A percentile compares a stretch with the other conserved stretches of the same genome.
Conservation (phyloP, 2,113 vertebrate species). For the Acinonyx jubatus region DNA sequence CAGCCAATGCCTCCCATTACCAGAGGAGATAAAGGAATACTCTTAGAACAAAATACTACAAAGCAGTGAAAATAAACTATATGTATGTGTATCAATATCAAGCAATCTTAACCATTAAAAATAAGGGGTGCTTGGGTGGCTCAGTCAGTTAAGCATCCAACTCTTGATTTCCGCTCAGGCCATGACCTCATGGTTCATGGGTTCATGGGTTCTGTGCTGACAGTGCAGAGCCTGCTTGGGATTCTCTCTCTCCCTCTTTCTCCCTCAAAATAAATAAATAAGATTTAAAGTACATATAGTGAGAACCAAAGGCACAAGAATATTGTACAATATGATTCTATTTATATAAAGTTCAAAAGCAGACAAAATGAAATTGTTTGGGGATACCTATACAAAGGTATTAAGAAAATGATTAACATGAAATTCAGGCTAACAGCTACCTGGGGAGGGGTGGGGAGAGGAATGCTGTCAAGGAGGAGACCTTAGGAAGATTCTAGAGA, state of each 20-base stretch:
- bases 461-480: not conserved
- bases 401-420: not conserved
- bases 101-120: slow-evolving; percentile 41
- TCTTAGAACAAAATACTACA: not conserved
- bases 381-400: not conserved
- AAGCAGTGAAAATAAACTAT: not conserved
- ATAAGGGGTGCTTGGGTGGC: not conserved
- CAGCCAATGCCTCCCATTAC: not conserved
- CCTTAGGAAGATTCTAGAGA: not conserved
- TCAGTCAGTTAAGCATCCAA: too few species aligned
- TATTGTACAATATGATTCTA: not conserved
- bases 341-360: not conserved
- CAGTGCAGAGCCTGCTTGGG: too few species aligned
- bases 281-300: not conserved
- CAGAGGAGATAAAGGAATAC: not conserved
- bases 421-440: not conserved
- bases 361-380: not conserved
- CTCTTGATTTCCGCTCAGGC: too few species aligned
- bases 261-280: too few species aligned
- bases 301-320: not conserved
- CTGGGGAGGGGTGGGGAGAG: fast-evolving
- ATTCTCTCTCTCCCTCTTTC: too few species aligned
- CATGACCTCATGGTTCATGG: too few species aligned
- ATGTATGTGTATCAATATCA: not conserved
- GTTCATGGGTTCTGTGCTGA: too few species aligned